A percentile compares a stretch with the other conserved stretches of the same genome.
These are phyloP conservation scores for Rhagonycha fulva DNA, from an alignment of 2,888 invertebrate species.

Conservation along the genomic window DNA sequence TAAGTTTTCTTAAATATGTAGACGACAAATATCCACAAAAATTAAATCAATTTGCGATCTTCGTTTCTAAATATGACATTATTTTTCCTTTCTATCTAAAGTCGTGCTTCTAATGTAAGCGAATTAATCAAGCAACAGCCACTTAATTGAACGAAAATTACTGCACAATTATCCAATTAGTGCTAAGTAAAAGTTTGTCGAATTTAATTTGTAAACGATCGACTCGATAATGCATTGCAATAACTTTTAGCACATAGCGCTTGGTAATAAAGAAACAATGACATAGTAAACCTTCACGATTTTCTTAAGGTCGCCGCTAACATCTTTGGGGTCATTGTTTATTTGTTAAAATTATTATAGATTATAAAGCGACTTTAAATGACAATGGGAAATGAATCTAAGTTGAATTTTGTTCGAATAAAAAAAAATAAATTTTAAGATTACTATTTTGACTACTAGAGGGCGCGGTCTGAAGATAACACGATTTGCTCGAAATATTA, in stretches of 20 bases:
- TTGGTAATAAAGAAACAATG: constrained; percentile 8
- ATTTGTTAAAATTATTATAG: background rate
- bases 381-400: background rate
- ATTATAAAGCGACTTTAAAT: background rate
- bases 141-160: background rate
- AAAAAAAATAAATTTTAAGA: too few relatives aligned
- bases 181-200: background rate
- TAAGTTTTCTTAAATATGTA: too few relatives aligned
- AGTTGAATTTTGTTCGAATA: too few relatives aligned
- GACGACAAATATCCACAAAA: too few relatives aligned
- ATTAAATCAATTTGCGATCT: too few relatives aligned
- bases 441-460: too few relatives aligned
- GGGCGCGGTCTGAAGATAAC: background rate
- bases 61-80: too few relatives aligned
- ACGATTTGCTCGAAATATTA: too few relatives aligned
- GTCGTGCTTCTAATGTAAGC: background rate
- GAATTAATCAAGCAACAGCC: background rate
- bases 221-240: background rate
- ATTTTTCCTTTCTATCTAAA: background rate
- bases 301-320: constrained; percentile 8
- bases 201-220: background rate
- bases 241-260: constrained; percentile 2
- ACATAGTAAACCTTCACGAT: constrained; percentile 11
- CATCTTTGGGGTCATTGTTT: constrained; percentile 13
- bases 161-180: background rate